Evolutionary conservation across 2,888 invertebrate species (phyloP).

Genomic region (Polyploca ridens): DNA sequence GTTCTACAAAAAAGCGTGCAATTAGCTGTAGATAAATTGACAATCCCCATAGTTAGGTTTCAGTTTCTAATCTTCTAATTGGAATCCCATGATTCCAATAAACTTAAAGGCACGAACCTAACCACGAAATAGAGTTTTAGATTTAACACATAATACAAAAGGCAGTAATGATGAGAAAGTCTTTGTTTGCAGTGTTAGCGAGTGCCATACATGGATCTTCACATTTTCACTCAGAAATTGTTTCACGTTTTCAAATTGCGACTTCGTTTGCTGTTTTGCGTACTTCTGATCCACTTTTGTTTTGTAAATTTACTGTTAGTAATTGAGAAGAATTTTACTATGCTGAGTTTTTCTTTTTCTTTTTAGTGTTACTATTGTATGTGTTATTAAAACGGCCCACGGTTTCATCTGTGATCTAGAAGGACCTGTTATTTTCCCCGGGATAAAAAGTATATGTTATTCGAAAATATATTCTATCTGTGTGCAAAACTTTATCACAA

Average conservation of each 20-base stretch:
- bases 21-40: too few relatives aligned
- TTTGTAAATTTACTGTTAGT: background rate
- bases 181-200: background rate
- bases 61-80: background rate
- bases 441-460: too few relatives aligned
- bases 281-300: background rate
- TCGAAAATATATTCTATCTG: too few relatives aligned
- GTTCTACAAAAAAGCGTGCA: too few relatives aligned
- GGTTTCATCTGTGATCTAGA: too few relatives aligned
- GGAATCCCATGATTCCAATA: background rate
- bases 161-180: background rate
- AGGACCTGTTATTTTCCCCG: too few relatives aligned
- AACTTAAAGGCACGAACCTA: background rate
- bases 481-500: too few relatives aligned
- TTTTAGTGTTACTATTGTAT: too few relatives aligned
- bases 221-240: background rate
- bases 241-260: background rate
- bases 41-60: too few relatives aligned
- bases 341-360: too few relatives aligned
- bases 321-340: too few relatives aligned
- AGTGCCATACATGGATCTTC: background rate
- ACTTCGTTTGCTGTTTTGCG: background rate
- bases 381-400: background rate
- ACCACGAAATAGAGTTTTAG: background rate
- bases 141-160: background rate